phyloP scores from a whole-genome alignment of 2,797 vertebrate genomes.

The Oreonectes daqikongensis region DNA sequence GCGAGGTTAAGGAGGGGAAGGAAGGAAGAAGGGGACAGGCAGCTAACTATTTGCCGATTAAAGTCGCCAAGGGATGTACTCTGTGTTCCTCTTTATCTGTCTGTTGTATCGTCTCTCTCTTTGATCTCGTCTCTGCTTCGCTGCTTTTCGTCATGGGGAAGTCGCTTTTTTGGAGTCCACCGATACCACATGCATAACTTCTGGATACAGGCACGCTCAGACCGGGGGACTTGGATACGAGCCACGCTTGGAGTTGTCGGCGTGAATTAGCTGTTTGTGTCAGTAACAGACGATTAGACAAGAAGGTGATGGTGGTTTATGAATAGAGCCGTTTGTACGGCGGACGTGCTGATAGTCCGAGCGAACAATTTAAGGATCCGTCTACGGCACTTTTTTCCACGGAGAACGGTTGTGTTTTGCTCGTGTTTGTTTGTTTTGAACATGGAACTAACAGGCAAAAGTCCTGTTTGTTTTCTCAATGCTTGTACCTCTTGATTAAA shows the following conservation, averaged over 20 bases:
- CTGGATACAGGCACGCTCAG: conserved; percentile 32
- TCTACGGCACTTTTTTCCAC: conserved; percentile 5
- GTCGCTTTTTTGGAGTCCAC: conserved; percentile 29
- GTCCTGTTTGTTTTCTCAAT: neutral
- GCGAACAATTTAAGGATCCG: conserved; percentile 22
- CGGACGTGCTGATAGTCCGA: neutral
- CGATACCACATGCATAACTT: conserved; percentile 36
- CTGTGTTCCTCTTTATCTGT: neutral
- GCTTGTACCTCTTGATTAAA: conserved; percentile 2
- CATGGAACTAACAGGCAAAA: conserved; percentile 33
- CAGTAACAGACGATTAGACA: conserved; percentile 17
- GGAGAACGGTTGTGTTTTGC: neutral
- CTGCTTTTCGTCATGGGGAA: conserved; percentile 35
- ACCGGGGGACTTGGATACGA: conserved; percentile 19
- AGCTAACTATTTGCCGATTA: neutral
- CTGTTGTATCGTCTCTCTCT: neutral
- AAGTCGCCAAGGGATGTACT: conserved; percentile 12
- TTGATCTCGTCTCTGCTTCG: conserved; percentile 7
- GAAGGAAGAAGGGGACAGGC: conserved; percentile 18
- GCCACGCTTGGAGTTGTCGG: conserved; percentile 22
- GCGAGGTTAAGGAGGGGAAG: conserved; percentile 6
- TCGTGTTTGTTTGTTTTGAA: neutral
- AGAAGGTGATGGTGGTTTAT: conserved; percentile 41
- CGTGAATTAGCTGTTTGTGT: conserved; percentile 39
- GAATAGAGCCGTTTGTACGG: conserved; percentile 24